phyloP scores from a whole-genome alignment of 2,888 invertebrate genomes.

The Trilocha varians region DNA sequence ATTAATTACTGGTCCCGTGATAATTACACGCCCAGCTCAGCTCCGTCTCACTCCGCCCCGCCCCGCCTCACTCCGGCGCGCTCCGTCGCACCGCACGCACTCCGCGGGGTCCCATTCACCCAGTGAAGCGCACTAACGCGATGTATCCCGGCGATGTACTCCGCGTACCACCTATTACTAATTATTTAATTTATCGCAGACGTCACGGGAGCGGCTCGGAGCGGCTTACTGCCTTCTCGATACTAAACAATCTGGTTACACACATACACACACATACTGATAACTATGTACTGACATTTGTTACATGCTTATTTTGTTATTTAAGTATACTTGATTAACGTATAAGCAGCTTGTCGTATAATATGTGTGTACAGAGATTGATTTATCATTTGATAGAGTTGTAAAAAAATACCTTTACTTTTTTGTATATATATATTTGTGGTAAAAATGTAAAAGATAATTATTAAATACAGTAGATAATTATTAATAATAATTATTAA shows the following conservation, averaged over 20 bases:
- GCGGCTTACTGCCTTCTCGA: background rate
- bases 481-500: too few species aligned
- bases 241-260: background rate
- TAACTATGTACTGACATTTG: too few species aligned
- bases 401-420: background rate
- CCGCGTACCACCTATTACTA: too few species aligned
- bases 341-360: too few species aligned
- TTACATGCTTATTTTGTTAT: too few species aligned
- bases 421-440: background rate
- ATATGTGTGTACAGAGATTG: too few species aligned
- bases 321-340: too few species aligned
- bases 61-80: too few species aligned
- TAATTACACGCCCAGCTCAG: slow-evolving; percentile 13
- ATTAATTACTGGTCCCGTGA: slow-evolving; percentile 22
- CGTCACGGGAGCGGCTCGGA: background rate
- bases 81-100: background rate
- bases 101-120: slow-evolving; percentile 17
- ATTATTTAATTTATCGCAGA: background rate
- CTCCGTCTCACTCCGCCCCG: too few species aligned
- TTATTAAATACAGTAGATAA: too few species aligned
- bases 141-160: background rate
- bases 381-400: too few species aligned
- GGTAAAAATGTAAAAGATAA: background rate
- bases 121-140: slow-evolving; percentile 11
- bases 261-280: too few species aligned